Evolutionary conservation across 2,888 invertebrate species (phyloP), one percentile per base, ranked within the genome.

Genomic region (Xanthia togata): DNA sequence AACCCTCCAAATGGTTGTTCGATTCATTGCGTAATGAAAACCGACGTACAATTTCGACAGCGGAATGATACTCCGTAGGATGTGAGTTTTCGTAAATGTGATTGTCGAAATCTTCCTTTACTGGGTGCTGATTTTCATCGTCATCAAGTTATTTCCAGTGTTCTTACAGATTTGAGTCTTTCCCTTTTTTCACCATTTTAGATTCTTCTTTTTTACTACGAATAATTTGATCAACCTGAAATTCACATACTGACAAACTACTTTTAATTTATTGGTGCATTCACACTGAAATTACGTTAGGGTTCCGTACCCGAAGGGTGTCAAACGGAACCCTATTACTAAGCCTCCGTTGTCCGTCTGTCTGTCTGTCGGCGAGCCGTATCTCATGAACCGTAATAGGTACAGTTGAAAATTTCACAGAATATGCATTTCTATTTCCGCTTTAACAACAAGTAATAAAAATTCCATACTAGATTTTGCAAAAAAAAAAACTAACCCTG

Each of bases 21-120:
- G 59, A 82, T 85, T 78, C 78, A 82, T 78, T 70, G 78, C 73
- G 69, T 71, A 69, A 82, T 85, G 71, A 78, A 82, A 78, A 78
- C 44, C 53, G 72, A 63, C 50, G 59, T 73, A 60, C 59, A 38
- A 62, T 65, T 69, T 60, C 20, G 63, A 60, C 53, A 47, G 53
- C 62, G 23, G 38, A 76, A 60, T 60, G 64, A 70, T 64, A 72
- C 35, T 82, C 47, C 44, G 44, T 79, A 14, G 11, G 12, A 65
- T 70, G 35, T 67, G 68, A 67, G 64, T 38, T 70, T 70, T 31
- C 26, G 23, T 55, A 38, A 70, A 67, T 63, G 55, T 57, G 68
- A 44, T 60, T 63, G 31, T 14, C 41, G 53, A 69, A 69, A 57
- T 53, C 31, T 64, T 38, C 35, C n/a, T 65, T 53, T 31, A 76